Evolutionary conservation across 2,888 invertebrate species (phyloP), one percentile per base, ranked within the genome.

Genomic region (Sepioteuthis lessoniana): DNA sequence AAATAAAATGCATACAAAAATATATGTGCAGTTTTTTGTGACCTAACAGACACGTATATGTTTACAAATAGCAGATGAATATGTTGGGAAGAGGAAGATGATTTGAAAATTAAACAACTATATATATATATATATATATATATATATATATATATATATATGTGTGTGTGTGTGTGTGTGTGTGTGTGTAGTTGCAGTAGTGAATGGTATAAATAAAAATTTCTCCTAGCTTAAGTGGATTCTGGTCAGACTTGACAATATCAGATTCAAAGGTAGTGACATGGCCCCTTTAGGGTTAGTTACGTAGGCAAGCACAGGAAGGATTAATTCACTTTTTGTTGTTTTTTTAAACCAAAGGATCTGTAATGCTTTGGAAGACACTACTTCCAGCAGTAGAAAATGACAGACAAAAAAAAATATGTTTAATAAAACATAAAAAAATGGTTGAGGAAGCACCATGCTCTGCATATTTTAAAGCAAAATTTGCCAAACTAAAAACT

Each of bases 391-490:
- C 76, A n/a, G n/a, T 16, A 35, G 1, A 35, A 76, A 76, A 76
- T 76, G n/a, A 35, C n/a, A 25, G 76, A 76, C 76, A 31, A 60
- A 60, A 10, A 25, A 60, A 60, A 60, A 60, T 8, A 25, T 60
- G 25, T 60, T 60, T 25, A 60, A 60, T 25, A 60, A 31, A 31
- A 60, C 31, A 5, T 31, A 60, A 31, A 13, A 76, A 35, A 35
- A 76, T n/a, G 10, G 76, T 13, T 76, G n/a, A 35, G 76, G n/a
- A 16, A 76, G n/a, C 76, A 76, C n/a, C 76, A 19, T 76, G 76
- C n/a, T 76, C 76, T 35, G 76, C 76, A 76, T 76, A 76, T 76
- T n/a, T 76, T 76, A 76, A 76, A 76, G n/a, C n/a, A 76, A 76
- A 76, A 76, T 76, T 76, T 76, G n/a, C 76, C 76, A 35, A n/a